Conservation (phyloP, 2,113 vertebrate species). For the Speoplatyrhinus poulsoni region DNA sequence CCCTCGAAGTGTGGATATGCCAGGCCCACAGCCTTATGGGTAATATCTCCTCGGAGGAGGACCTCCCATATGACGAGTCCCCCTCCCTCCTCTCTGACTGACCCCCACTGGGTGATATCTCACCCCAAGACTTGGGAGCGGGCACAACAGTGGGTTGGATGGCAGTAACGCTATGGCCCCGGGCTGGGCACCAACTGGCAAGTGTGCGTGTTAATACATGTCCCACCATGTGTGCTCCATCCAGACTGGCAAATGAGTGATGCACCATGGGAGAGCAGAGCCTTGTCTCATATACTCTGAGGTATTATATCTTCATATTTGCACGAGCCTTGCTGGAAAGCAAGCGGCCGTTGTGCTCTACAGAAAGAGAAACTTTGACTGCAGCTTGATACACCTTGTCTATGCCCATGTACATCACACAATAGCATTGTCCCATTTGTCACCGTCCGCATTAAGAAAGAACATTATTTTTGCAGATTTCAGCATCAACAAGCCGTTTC, state of each 20-base stretch:
- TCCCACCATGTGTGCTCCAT: conserved; percentile 36
- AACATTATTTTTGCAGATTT: conserved; percentile 39
- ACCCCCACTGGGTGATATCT: conserved; percentile 64
- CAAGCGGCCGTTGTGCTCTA: background rate
- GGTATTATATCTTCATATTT: conserved; percentile 14
- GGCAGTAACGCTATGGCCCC: conserved; percentile 45
- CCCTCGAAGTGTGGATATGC: conserved; percentile 58
- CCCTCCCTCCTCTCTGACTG: conserved; percentile 52
- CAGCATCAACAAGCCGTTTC: conserved; percentile 43
- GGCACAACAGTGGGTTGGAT: conserved; percentile 40
- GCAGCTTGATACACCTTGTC: background rate
- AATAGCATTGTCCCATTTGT: background rate
- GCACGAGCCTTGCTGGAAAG: background rate
- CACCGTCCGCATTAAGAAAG: background rate
- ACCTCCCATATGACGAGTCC: conserved; percentile 10
- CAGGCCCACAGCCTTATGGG: conserved; percentile 59
- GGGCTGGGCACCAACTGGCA: conserved; percentile 42
- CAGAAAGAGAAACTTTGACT: background rate
- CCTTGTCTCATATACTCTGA: background rate
- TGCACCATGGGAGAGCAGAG: conserved; percentile 12
- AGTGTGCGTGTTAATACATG: conserved; percentile 54
- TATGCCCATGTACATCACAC: conserved; percentile 21
- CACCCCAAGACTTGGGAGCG: conserved; percentile 53
- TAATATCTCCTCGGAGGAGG: conserved; percentile 39
- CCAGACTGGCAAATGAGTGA: conserved; percentile 21